These are phyloP conservation scores for Peromyscus aztecus DNA, from an alignment of 2,797 vertebrate genomes.

Conservation along the genomic window DNA sequence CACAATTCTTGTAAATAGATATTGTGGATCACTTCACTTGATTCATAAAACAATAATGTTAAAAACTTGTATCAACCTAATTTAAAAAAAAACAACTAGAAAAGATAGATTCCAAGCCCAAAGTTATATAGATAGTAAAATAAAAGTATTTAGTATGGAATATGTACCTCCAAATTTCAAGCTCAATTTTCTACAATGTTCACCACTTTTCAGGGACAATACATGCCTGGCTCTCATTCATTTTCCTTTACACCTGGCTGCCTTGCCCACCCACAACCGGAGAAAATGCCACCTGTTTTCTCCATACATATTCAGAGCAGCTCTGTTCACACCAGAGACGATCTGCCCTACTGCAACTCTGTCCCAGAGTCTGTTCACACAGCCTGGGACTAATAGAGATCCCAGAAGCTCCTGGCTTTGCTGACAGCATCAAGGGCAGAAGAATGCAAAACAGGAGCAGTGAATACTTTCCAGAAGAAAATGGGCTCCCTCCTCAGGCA, in stretches of 20 bases:
- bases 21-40: background rate
- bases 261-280: background rate
- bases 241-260: background rate
- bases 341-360: conserved; percentile 40
- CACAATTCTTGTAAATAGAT: background rate
- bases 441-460: conserved; percentile 67
- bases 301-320: background rate
- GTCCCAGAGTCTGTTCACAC: conserved; percentile 46
- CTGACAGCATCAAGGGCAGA: conserved; percentile 54
- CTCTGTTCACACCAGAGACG: background rate
- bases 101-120: background rate
- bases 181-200: background rate
- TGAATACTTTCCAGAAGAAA: conserved; percentile 75
- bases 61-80: background rate
- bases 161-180: background rate
- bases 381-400: conserved; percentile 69
- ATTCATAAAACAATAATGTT: background rate
- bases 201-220: background rate
- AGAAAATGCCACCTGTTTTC: background rate
- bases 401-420: conserved; percentile 73
- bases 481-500: conserved; percentile 53
- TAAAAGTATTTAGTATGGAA: background rate
- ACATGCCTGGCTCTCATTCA: background rate
- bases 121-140: background rate
- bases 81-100: background rate